Percentiles rank a stretch among this genome's conserved stretches.
Conservation (phyloP, 2,113 vertebrate species). For the Podarcis cretensis region DNA sequence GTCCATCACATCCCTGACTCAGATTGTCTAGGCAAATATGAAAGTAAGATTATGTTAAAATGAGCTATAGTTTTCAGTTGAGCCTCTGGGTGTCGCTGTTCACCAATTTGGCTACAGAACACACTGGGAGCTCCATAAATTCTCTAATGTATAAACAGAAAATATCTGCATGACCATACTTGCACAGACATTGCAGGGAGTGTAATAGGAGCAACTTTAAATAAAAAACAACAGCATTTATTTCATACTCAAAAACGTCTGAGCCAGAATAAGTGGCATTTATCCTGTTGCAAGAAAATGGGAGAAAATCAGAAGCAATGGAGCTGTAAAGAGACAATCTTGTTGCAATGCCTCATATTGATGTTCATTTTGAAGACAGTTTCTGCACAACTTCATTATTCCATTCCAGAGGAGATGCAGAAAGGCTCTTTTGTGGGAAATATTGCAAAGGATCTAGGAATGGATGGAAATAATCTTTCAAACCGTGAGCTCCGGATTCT, state of each 20-base stretch:
- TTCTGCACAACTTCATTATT: conserved; percentile 74
- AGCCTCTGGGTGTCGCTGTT: conserved; percentile 74
- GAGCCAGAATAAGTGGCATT: background rate
- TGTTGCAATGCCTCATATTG: conserved; percentile 55
- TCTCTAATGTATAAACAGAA: background rate
- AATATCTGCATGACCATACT: background rate
- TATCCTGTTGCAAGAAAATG: conserved; percentile 8
- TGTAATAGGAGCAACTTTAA: background rate
- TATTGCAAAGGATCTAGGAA: conserved; percentile 78
- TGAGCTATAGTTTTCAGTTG: conserved; percentile 55
- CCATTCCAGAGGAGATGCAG: conserved; percentile 78
- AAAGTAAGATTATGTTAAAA: background rate
- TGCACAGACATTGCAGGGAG: background rate
- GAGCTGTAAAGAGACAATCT: background rate
- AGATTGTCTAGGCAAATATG: background rate
- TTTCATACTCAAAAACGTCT: background rate
- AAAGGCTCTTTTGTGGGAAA: conserved; percentile 75
- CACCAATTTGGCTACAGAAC: conserved; percentile 54
- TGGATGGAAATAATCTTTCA: conserved; percentile 75
- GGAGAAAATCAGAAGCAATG: background rate
- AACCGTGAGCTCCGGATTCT: conserved; percentile 74
- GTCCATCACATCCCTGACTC: background rate
- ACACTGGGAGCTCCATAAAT: background rate
- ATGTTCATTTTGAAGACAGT: conserved; percentile 34
- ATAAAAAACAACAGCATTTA: background rate